phyloP scores from a whole-genome alignment of 2,113 vertebrate species.

The Harpagus bidentatus region DNA sequence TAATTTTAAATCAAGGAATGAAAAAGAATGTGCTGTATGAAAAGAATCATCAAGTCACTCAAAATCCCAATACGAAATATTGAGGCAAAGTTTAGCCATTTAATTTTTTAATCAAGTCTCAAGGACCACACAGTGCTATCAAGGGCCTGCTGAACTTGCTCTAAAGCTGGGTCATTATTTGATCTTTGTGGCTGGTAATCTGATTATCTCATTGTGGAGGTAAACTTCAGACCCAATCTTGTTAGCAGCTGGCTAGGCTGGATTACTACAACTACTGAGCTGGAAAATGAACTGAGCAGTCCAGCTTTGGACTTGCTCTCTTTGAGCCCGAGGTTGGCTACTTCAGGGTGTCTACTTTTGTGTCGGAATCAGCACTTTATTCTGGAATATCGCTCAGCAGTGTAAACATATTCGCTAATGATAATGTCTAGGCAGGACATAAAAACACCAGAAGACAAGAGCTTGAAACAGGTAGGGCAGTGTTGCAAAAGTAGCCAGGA shows the following conservation, averaged over 20 bases:
- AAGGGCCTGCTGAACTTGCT: slow-evolving; percentile 99
- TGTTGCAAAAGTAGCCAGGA: slow-evolving; percentile 28
- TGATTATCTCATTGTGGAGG: slow-evolving; percentile 99
- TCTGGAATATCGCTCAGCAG: slow-evolving; percentile 73
- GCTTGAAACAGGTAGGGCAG: slow-evolving; percentile 58
- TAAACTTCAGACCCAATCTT: slow-evolving; percentile 99
- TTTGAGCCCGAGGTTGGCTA: slow-evolving; percentile 89
- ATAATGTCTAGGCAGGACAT: slow-evolving; percentile 27
- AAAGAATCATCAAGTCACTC: slow-evolving; percentile 79
- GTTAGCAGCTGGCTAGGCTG: slow-evolving; percentile 99
- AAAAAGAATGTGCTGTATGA: slow-evolving; percentile 68
- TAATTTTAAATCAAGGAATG: slow-evolving; percentile 72
- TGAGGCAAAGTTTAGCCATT: slow-evolving; percentile 81
- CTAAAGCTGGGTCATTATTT: slow-evolving; percentile 99
- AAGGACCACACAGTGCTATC: slow-evolving; percentile 99
- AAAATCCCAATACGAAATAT: slow-evolving; percentile 80
- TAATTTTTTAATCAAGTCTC: slow-evolving; percentile 95
- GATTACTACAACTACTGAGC: slow-evolving; percentile 97
- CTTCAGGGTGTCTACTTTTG: slow-evolving; percentile 89
- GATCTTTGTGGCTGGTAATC: slow-evolving; percentile 99
- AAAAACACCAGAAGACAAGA: background rate
- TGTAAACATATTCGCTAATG: slow-evolving; percentile 72
- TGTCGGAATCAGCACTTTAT: slow-evolving; percentile 90
- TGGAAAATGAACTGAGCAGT: slow-evolving; percentile 99
- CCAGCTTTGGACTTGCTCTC: slow-evolving; percentile 98